Evolutionary conservation across 2,888 invertebrate species (phyloP), one percentile per base, ranked within the genome.

Genomic region (Disparrhopalites patrizii): DNA sequence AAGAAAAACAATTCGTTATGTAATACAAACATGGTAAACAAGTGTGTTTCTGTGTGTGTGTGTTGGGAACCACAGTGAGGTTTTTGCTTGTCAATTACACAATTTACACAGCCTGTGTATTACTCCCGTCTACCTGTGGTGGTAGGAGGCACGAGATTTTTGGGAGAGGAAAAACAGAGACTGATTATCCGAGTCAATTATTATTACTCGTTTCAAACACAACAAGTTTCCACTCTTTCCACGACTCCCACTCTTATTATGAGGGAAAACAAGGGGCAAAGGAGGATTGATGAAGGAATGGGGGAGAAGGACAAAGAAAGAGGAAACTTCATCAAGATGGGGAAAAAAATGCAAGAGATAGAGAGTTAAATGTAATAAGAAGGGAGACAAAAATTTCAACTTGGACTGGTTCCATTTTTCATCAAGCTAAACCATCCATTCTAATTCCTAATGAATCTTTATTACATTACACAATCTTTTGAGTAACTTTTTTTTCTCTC

Each of bases 321-420:
- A 18, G 18, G 40, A 3, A 36, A 15, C 36, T 36, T 40, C n/a
- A n/a, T n/a, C n/a, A n/a, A n/a, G n/a, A n/a, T n/a, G n/a, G n/a
- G 36, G 7, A 36, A 36, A 15, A 36, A 36, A 36, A 36, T 15
- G 36, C 36, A 36, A 7, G 36, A n/a, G n/a, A n/a, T n/a, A n/a
- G n/a, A n/a, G n/a, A n/a, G n/a, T n/a, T n/a, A n/a, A n/a, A 15
- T 36, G 36, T 7, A 10, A 36, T 36, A 23, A 25, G 7, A 23
- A 23, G n/a, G 23, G 47, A 23, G 47, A 47, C 47, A 47, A 47
- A n/a, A n/a, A 40, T 40, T 40, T 40, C 40, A 47, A 47, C 20
- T 47, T 47, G 47, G 23, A 47, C 47, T 47, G 23, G 47, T 23
- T 47, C 47, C 47, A 47, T 47, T 47, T 47, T 47, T 47, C 47